Conservation (phyloP, 2,888 invertebrate species). For the Tetranychus truncatus region DNA sequence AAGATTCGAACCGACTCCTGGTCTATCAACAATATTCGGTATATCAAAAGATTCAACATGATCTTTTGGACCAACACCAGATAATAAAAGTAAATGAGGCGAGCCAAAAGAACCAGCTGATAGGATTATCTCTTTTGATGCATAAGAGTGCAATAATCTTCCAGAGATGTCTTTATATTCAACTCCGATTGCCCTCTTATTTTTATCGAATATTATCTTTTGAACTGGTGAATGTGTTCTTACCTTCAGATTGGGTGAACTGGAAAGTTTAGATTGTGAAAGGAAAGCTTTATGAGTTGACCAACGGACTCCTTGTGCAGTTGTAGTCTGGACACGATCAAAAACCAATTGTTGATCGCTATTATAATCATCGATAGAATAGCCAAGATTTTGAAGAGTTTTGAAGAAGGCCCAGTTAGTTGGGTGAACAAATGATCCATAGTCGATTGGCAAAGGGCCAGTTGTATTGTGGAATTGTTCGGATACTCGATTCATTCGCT, state of each 20-base stretch:
- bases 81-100: not conserved
- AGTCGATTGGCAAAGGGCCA: constrained; percentile 1
- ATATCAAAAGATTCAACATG: not conserved
- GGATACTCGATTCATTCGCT: not conserved
- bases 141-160: not conserved
- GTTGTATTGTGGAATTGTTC: not conserved
- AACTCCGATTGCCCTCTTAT: not conserved
- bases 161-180: not conserved
- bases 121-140: not conserved
- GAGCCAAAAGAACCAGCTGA: not conserved
- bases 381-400: not conserved
- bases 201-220: not conserved
- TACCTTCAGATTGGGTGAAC: not conserved
- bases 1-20: not conserved
- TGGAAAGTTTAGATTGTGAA: not conserved
- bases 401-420: not conserved
- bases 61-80: not conserved
- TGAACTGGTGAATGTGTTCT: not conserved
- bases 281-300: not conserved
- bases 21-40: not conserved
- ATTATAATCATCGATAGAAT: constrained; percentile 1
- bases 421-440: not conserved
- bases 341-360: not conserved
- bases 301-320: not conserved
- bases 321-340: not conserved